Evolutionary conservation across 2,888 invertebrate species (phyloP).

Genomic region (Drosophila limbata): DNA sequence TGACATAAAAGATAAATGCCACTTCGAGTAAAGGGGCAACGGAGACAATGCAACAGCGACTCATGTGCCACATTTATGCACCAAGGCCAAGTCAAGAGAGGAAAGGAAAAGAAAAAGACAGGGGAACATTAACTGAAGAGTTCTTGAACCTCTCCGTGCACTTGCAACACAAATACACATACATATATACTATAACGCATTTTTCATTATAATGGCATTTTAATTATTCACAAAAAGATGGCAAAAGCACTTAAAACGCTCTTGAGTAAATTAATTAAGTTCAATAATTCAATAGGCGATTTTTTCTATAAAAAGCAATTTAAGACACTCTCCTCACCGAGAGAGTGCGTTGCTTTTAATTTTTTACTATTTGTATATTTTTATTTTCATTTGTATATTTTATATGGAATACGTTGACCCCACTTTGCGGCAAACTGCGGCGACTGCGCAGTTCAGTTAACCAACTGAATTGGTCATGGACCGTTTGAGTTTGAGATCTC

Average conservation of each 20-base stretch:
- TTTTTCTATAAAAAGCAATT: slow-evolving; percentile 34
- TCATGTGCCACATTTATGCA: slow-evolving; percentile 35
- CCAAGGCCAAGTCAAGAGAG: slow-evolving; percentile 37
- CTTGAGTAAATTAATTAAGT: slow-evolving; percentile 55
- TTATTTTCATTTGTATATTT: slow-evolving; percentile 16
- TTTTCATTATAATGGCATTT: slow-evolving; percentile 63
- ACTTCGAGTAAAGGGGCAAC: not conserved
- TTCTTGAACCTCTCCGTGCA: slow-evolving; percentile 14
- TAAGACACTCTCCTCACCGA: not conserved
- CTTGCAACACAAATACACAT: slow-evolving; percentile 24
- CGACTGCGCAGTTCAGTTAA: slow-evolving; percentile 64
- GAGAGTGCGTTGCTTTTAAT: slow-evolving; percentile 15
- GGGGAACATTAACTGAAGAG: slow-evolving; percentile 2
- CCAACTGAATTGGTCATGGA: slow-evolving; percentile 68
- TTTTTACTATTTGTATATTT: slow-evolving; percentile 20
- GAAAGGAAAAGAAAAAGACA: no score
- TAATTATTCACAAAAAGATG: slow-evolving; percentile 58
- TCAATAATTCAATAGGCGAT: slow-evolving; percentile 65
- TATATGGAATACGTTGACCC: slow-evolving; percentile 61
- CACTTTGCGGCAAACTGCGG: slow-evolving; percentile 25
- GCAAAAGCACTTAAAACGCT: slow-evolving; percentile 47
- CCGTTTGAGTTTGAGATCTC: slow-evolving; percentile 53
- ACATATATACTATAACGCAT: slow-evolving; percentile 26
- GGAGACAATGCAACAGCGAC: slow-evolving; percentile 14
- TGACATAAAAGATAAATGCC: slow-evolving; percentile 60